phyloP scores from a whole-genome alignment of 30 jellyfish, hydroid and myxozoan species.

The Haliclystus octoradiatus region DNA sequence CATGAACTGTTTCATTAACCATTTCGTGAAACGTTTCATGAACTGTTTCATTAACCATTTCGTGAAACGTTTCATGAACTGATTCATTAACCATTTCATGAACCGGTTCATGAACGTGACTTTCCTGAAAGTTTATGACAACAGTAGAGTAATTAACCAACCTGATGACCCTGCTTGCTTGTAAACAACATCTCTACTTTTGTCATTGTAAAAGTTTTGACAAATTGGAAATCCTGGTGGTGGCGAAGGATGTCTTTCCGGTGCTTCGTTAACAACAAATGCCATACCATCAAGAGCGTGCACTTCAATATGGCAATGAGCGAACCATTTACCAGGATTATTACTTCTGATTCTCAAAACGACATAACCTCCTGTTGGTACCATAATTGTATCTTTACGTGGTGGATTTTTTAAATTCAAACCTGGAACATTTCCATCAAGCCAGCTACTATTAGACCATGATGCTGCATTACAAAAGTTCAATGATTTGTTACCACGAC shows the following conservation, averaged over 20 bases:
- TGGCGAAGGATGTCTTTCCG: conserved; percentile 1
- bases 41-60: too few species aligned
- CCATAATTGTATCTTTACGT: conserved; percentile 12
- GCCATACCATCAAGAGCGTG: conserved; percentile 23
- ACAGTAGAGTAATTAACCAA: too few species aligned
- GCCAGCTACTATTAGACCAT: conserved; percentile 28
- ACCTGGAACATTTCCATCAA: conserved; percentile 6
- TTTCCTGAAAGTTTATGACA: too few species aligned
- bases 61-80: too few species aligned
- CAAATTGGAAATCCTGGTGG: conserved; percentile 20
- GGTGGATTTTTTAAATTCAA: conserved; percentile 16
- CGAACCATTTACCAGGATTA: conserved; percentile 25
- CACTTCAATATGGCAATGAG: conserved; percentile 13
- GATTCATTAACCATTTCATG: too few species aligned
- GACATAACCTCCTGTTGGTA: conserved; percentile 17
- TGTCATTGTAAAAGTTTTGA: conserved; percentile 14
- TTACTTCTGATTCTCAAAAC: conserved; percentile 4
- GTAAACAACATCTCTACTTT: neutral
- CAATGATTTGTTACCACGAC: conserved; percentile 19
- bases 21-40: too few species aligned
- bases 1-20: too few species aligned
- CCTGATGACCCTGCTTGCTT: too few species aligned
- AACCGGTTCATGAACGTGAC: too few species aligned
- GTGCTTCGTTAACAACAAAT: conserved; percentile 8
- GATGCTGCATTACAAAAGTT: conserved; percentile 19